A percentile compares a stretch with the other conserved stretches of the same genome.
These are phyloP conservation scores for Hanleya hanleyi DNA, from an alignment of 2,888 invertebrate genomes.

Conservation along the genomic window DNA sequence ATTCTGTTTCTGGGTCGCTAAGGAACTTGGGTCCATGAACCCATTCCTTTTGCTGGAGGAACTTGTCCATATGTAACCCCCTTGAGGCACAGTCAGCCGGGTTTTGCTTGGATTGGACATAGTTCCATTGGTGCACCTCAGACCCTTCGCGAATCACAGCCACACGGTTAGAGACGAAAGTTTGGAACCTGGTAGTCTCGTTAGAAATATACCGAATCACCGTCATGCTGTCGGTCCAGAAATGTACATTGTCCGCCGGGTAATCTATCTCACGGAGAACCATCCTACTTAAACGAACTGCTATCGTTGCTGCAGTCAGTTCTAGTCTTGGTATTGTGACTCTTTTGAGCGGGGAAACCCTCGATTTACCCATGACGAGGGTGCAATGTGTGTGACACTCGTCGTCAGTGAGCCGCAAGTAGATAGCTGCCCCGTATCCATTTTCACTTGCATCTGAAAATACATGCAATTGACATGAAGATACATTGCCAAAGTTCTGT, in stretches of 20 bases:
- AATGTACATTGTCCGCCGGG: too few species aligned
- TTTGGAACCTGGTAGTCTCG: background rate
- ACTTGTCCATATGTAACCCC: background rate
- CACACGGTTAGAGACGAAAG: constrained; percentile 9
- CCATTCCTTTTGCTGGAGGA: background rate
- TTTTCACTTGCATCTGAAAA: too few species aligned
- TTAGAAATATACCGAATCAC: background rate
- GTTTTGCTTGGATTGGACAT: background rate
- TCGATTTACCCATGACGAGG: background rate
- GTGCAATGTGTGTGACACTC: background rate
- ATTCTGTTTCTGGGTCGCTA: background rate
- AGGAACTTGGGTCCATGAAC: constrained; percentile 5
- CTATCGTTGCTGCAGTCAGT: background rate
- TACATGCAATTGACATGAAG: too few species aligned
- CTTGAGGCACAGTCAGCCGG: constrained; percentile 5
- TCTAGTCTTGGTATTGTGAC: background rate
- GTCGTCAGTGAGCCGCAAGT: too few species aligned
- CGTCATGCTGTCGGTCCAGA: too few species aligned
- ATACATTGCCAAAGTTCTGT: too few species aligned
- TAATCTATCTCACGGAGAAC: too few species aligned
- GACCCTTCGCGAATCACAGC: constrained; percentile 7
- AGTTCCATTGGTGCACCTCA: background rate
- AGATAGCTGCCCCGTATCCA: too few species aligned
- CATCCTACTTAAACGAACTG: too few species aligned
- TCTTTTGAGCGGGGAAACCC: background rate